These are phyloP conservation scores for Pammene fasciana DNA, from an alignment of 2,888 invertebrate genomes.

Conservation along the genomic window DNA sequence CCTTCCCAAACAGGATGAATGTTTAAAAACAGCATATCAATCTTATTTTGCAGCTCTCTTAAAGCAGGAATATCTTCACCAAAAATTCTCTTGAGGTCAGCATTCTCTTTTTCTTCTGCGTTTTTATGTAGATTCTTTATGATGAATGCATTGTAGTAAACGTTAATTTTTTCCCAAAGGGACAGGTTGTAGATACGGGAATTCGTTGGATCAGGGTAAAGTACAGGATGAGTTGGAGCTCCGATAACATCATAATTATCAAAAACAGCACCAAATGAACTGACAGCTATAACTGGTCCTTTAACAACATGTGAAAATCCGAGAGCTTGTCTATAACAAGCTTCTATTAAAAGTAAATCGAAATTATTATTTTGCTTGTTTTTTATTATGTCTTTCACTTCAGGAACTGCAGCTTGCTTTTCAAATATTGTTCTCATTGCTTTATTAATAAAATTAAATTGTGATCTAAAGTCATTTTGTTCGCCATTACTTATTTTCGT, in stretches of 20 bases:
- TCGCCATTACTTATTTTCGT: constrained; percentile 29
- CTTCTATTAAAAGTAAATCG: constrained; percentile 48
- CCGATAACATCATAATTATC: constrained; percentile 44
- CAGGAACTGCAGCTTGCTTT: constrained; percentile 37
- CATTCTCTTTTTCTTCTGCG: constrained; percentile 43
- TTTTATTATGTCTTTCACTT: constrained; percentile 42
- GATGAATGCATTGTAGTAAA: constrained; percentile 67
- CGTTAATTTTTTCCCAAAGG: constrained; percentile 53
- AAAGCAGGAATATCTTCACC: constrained; percentile 50
- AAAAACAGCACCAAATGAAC: constrained; percentile 44
- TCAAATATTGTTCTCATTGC: constrained; percentile 39
- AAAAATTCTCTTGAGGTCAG: constrained; percentile 47
- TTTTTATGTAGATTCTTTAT: constrained; percentile 56
- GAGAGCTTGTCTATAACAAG: constrained; percentile 42
- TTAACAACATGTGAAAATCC: constrained; percentile 46
- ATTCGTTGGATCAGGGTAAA: constrained; percentile 39
- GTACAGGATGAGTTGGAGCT: constrained; percentile 47
- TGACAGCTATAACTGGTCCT: constrained; percentile 47
- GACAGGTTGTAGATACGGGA: constrained; percentile 43
- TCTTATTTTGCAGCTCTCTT: constrained; percentile 50
- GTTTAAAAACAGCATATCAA: constrained; percentile 70
- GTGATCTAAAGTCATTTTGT: neutral
- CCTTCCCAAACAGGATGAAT: constrained; percentile 61
- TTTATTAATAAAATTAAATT: neutral
- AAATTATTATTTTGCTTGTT: constrained; percentile 41